Evolutionary conservation across 2,113 vertebrate species (phyloP).

Genomic region (Pan paniscus): DNA sequence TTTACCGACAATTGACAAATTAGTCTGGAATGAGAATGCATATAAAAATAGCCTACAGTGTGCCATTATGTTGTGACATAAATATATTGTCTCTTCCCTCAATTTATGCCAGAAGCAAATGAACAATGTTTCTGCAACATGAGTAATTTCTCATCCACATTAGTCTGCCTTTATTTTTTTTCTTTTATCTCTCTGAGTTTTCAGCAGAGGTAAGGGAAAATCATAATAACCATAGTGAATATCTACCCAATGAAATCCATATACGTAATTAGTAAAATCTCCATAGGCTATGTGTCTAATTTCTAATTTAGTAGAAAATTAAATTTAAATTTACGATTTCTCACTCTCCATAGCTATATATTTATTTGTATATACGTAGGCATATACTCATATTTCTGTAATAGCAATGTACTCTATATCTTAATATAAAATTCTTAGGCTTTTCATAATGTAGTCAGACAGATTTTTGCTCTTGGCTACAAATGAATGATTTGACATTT

Average conservation of each 20-base stretch:
- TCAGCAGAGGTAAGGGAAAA: constrained; percentile 57
- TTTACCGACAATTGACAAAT: constrained; percentile 86
- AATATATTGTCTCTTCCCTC: constrained; percentile 85
- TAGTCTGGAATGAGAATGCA: constrained; percentile 76
- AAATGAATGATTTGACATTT: not conserved
- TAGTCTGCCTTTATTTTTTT: constrained; percentile 39
- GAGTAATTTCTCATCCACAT: constrained; percentile 77
- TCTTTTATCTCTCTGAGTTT: constrained; percentile 55
- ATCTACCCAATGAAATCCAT: not conserved
- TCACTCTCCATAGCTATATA: not conserved
- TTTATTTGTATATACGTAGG: not conserved
- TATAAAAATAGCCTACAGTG: constrained; percentile 85
- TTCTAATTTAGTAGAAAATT: constrained; percentile 11
- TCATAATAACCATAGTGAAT: not conserved
- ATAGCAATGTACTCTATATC: not conserved
- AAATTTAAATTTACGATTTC: not conserved
- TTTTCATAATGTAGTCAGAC: not conserved
- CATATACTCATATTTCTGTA: not conserved
- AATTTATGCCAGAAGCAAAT: constrained; percentile 83
- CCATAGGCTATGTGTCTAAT: not conserved
- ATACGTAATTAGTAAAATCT: constrained; percentile 38
- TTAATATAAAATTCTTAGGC: not conserved
- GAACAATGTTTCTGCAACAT: constrained; percentile 72
- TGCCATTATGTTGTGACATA: constrained; percentile 85
- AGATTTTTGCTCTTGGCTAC: not conserved